Conservation (phyloP, 2,888 invertebrate genomes). For the Toxonevra muliebris region DNA sequence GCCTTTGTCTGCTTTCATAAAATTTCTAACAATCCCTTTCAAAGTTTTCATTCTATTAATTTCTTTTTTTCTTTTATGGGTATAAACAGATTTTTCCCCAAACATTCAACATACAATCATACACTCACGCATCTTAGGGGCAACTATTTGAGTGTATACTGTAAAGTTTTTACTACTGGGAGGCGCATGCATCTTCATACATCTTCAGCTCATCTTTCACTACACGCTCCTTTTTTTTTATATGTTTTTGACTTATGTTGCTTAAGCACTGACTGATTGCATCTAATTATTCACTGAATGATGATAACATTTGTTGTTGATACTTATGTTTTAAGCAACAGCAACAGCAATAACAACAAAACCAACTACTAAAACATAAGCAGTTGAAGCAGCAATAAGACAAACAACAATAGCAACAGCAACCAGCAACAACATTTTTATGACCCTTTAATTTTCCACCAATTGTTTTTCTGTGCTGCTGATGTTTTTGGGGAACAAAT, state of each 20-base stretch:
- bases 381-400: conserved; percentile 14
- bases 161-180: too few relatives aligned
- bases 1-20: too few relatives aligned
- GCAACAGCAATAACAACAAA: conserved; percentile 2
- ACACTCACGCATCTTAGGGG: too few relatives aligned
- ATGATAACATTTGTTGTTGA: conserved; percentile 48
- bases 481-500: too few relatives aligned
- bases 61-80: too few relatives aligned
- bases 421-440: not conserved
- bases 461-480: too few relatives aligned
- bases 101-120: too few relatives aligned
- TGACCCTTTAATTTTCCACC: not conserved
- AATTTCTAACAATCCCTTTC: too few relatives aligned
- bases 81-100: not conserved
- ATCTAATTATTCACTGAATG: conserved; percentile 60
- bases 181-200: too few relatives aligned
- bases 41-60: too few relatives aligned
- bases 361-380: not conserved
- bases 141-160: too few relatives aligned
- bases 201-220: too few relatives aligned
- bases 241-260: conserved; percentile 52
- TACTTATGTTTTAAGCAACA: conserved; percentile 30
- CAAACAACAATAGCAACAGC: not conserved
- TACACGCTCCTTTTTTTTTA: not conserved
- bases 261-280: conserved; percentile 60